Base-by-base conservation (phyloP, 2,797 vertebrate genomes). In the Sebastes cheni region DNA sequence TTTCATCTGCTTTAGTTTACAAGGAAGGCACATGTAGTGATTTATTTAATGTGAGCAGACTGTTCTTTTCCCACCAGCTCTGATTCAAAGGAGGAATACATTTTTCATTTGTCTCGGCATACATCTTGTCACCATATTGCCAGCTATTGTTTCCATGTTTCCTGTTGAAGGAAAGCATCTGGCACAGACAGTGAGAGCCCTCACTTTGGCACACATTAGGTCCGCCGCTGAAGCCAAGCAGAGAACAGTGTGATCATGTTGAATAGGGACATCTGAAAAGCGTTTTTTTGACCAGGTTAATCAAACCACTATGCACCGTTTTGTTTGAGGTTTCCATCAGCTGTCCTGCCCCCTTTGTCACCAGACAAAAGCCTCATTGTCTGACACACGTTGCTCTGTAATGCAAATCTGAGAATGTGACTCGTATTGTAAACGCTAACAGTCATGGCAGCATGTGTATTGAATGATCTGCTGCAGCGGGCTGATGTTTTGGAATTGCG, bases 121-220 rank as follows among this genome's bases (percentile, higher is more conserved):
- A 70, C 54, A 12, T 80, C 79, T 72, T 77, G 75, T 91, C 81
- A 64, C 72, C 81, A 22, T 77, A 61, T 82, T 90, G 88, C 83
- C 88, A 90, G 88, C 75, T 71, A 83, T 89, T 85, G 80, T 91
- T 93, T 92, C 88, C 87, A 90, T 77, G 59, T 89, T 91, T 90
- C 89, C 89, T 90, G 82, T 82, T 72, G 82, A 87, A 88, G 82
- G 86, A 84, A 89, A 91, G 79, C 91, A 89, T 91, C 88, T 93
- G 90, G 88, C 77, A 46, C 62, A 36, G 87, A 89, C 82, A 87
- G 78, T 55, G 67, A 88, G 86, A 88, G 81, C 81, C 32, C 84
- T 93, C 82, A 27, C 42, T 79, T 27, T 79, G 56, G 70, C 72
- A 66, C 74, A 69, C 46, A 74, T 81, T 78, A 39, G 65, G 30